Evolutionary conservation across 2,797 vertebrate species (phyloP), one percentile per base, ranked within the genome.

Genomic region (Urophycis tenuis): DNA sequence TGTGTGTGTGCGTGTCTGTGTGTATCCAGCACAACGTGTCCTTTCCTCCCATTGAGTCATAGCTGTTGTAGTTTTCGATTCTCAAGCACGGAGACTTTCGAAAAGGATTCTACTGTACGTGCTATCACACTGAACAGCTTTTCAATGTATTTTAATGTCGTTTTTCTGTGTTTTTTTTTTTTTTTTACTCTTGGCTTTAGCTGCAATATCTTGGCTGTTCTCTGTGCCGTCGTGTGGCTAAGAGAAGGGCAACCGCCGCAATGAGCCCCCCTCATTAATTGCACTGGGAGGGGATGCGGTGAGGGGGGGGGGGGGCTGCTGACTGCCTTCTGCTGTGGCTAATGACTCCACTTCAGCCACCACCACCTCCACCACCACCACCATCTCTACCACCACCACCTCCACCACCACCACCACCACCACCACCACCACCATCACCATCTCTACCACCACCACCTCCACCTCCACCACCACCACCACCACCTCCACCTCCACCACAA

Each of bases 1-100:
- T 14, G 22, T 53, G 83, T 83, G 72, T 0, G 72, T 82, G 29
- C 84, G 86, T 22, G 84, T 4, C 1, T 49, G 15, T 19, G 75
- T 76, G 9, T 60, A n/a, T 22, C 19, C 4, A 60, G 22, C 9
- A 25, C 53, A 25, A 60, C 22, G 25, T 29, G 25, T 67, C 25
- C 25, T 67, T 49, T n/a, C 7, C 53, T 60, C 53, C 60, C 25
- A 29, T 25, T 67, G 60, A 22, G n/a, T 29, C 60, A 29, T 8
- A 3, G 6, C 22, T 25, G 22, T 60, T 53, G 49, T 53, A 53
- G 53, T 10, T 22, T 64, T 29, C n/a, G 12, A 64, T 25, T 25
- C 53, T 25, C 53, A 11, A 11, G 9, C 53, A 64, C 29, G n/a
- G n/a, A 64, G 29, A 64, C 19, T 10, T 10, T 29, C n/a, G 29